Evolutionary conservation across 2,888 invertebrate genomes (phyloP), one percentile per base, ranked within the genome.

Genomic region (Sepiola atlantica): DNA sequence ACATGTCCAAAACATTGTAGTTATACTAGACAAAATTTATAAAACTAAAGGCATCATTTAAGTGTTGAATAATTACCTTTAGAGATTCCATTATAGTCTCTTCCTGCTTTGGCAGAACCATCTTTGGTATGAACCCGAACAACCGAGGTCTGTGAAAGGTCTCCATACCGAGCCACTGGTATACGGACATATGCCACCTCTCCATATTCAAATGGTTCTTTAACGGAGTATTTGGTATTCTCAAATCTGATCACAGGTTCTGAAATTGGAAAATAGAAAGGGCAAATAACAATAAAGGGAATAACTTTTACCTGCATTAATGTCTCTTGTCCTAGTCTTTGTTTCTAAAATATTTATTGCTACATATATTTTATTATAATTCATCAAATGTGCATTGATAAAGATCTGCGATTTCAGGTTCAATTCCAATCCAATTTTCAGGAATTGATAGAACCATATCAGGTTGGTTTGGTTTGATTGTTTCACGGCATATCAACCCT

Each of bases 51-150:
- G n/a, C 18, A 32, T 57, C 90, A n/a, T 77, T 10, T 28, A n/a
- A 77, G 77, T 28, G 10, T 18, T n/a, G 54, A 21, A 55, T 91
- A 21, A 94, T 91, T 94, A 97, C 97, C 97, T 96, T 95, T 96
- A 61, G 97, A 97, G 91, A 97, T 95, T 6, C 97, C 97, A 94
- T 96, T 96, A 94, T 97, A 97, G 95, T 97, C 97, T 57, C 95
- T 95, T 61, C 97, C 97, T 55, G 97, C 96, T 94, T 96, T 96
- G 0, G 97, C 97, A 3, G 97, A 97, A 12, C 97, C 97, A 95
- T 97, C 97, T 94, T 97, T 97, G 6, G 97, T 97, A 94, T 97
- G 96, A 28, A 97, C 96, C 91, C 97, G 95, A 28, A 97, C 97
- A 14, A 96, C 95, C 3, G 97, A 97, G 10, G 96, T 95, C 92